Conservation (phyloP, 2,113 vertebrate genomes). For the Podarcis muralis region DNA sequence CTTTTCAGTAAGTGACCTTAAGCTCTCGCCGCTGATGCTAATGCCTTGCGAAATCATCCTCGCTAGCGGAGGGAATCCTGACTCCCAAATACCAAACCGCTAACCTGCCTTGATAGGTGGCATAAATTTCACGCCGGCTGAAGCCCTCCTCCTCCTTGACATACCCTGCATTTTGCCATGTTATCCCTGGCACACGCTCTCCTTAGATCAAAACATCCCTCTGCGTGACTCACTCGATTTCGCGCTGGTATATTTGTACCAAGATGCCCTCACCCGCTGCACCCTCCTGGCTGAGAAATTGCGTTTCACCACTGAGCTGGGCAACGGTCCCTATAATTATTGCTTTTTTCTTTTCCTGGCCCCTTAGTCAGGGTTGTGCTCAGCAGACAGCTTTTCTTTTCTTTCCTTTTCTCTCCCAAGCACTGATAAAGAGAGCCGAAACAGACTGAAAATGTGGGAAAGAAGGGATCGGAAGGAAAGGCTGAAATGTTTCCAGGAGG, state of each 20-base stretch:
- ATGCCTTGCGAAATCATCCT: constrained; percentile 58
- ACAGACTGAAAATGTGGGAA: background rate
- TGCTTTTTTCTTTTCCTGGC: background rate
- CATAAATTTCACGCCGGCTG: background rate
- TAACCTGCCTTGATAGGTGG: background rate
- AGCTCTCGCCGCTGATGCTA: constrained; percentile 36
- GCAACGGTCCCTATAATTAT: background rate
- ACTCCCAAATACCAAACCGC: background rate
- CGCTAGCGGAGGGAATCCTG: constrained; percentile 15
- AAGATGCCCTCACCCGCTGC: background rate
- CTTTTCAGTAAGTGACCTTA: constrained; percentile 64
- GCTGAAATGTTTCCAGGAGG: background rate
- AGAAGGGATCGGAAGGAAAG: no score
- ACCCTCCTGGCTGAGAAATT: background rate
- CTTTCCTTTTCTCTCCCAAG: no score
- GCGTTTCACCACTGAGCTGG: background rate
- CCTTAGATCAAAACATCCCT: fast-evolving
- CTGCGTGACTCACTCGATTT: fast-evolving
- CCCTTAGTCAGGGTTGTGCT: background rate
- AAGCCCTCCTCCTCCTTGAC: background rate
- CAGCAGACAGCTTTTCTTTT: background rate
- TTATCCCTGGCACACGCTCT: fast-evolving
- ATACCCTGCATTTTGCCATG: background rate
- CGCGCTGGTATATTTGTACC: fast-evolving
- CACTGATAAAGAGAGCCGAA: background rate